Evolutionary conservation across 2,113 vertebrate genomes (phyloP).

Genomic region (Zosterops japonicus): DNA sequence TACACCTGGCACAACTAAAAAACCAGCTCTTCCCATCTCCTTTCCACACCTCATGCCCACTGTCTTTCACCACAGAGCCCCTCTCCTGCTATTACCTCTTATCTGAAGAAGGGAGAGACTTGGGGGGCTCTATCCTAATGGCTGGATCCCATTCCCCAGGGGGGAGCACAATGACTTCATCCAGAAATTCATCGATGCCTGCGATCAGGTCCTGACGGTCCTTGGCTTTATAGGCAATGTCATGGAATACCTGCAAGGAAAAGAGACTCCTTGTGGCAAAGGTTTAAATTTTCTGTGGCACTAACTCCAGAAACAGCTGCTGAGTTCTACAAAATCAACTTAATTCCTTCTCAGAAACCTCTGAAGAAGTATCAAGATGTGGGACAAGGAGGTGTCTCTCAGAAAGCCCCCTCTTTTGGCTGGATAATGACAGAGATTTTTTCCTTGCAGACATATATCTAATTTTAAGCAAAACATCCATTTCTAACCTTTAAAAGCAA

Average conservation of each 20-base stretch:
- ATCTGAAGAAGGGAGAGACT: conserved; percentile 92
- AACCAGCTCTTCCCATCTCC: accelerated
- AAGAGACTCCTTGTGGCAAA: background rate
- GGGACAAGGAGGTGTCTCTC: background rate
- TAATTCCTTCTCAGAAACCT: background rate
- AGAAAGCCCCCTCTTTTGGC: background rate
- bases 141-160: conserved; percentile 97
- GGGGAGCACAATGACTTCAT: conserved; percentile 97
- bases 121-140: conserved; percentile 98
- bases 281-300: background rate
- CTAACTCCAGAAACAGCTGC: background rate
- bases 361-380: background rate
- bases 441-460: background rate
- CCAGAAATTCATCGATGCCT: conserved; percentile 96
- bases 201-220: conserved; percentile 93
- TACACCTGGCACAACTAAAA: background rate
- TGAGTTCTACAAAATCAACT: background rate
- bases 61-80: background rate
- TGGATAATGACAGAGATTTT: background rate
- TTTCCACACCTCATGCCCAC: accelerated
- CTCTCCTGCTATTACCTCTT: conserved; percentile 81
- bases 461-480: background rate
- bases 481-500: background rate
- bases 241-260: conserved; percentile 88
- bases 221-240: conserved; percentile 98